Evolutionary conservation across 2,797 vertebrate genomes (phyloP).

Genomic region (Clarias fuscus): DNA sequence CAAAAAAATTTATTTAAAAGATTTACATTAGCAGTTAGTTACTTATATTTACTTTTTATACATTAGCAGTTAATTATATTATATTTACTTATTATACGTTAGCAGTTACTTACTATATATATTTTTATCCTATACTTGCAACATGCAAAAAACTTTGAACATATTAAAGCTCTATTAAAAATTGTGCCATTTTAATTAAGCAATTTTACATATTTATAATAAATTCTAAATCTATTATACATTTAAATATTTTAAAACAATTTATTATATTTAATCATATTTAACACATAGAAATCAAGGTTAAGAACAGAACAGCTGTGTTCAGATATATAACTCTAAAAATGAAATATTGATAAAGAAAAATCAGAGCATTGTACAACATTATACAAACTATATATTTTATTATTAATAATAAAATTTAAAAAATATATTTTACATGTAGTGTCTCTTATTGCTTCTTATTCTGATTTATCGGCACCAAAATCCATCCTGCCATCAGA

Average conservation of each 20-base stretch:
- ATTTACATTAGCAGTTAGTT: no score
- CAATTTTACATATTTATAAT: not conserved
- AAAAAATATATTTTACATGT: no score
- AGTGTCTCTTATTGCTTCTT: conserved; percentile 15
- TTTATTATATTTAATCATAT: not conserved
- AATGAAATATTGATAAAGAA: not conserved
- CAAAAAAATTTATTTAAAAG: no score
- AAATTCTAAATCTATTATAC: not conserved
- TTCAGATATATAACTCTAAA: not conserved
- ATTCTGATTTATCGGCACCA: conserved; percentile 48
- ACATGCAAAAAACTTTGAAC: not conserved
- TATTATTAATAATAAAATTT: no score
- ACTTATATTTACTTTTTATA: no score
- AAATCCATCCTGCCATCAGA: conserved; percentile 56
- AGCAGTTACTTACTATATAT: not conserved
- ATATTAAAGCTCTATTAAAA: not conserved
- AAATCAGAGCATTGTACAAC: not conserved
- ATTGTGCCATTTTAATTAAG: not conserved
- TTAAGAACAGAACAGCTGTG: not conserved
- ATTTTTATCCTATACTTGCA: not conserved
- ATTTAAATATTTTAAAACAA: not conserved
- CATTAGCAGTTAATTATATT: no score
- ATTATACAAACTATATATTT: no score
- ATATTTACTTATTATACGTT: no score
- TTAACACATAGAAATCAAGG: not conserved